Evolutionary conservation across 2,888 invertebrate genomes (phyloP), one percentile per base, ranked within the genome.

Genomic region (Habrosyne pyritoides): DNA sequence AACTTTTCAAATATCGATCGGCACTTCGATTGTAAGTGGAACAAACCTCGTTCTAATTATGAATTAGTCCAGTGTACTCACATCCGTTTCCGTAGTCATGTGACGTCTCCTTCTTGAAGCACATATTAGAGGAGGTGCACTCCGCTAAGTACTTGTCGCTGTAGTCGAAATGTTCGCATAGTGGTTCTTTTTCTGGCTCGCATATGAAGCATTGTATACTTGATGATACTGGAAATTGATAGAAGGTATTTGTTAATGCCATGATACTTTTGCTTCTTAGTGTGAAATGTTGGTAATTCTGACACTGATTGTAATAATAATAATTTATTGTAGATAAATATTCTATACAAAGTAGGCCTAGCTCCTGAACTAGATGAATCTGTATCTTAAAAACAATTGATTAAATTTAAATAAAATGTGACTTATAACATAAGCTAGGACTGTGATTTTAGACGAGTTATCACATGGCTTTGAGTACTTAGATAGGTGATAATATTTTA

Each of bases 101-200:
- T 21, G 92, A 91, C 47, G 93, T 94, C 33, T 94, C 93, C 73
- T 93, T 94, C 81, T 97, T 97, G 84, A 94, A 94, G 77, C 97
- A 97, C 91, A 96, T 95, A 18, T 96, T 96, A 0, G 97, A 97
- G 65, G 93, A 94, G 4, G 95, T 94, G 78, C 97, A 97, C 50
- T 95, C 93, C 0, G 93, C 91, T 60, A 95, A 87, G 81, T 93
- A 97, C 3, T 87, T 84, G 5, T 94, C 93, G 68, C 93, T 94
- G 47, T 70, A 64, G 78, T 96, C 94, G 77, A 97, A 97, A 63
- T 95, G 93, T n/a, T 95, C 93, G 81, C 97, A 97, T 33, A 95
- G 83, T 36, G 93, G 57, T 8, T 63, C 69, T 21, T 60, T 63
- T 56, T 81, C 75, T 0, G 83, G 76, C 10, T 71, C 76, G 62